phyloP scores from a whole-genome alignment of 1,140 invertebrate species.

The Eulimnadia texana region DNA sequence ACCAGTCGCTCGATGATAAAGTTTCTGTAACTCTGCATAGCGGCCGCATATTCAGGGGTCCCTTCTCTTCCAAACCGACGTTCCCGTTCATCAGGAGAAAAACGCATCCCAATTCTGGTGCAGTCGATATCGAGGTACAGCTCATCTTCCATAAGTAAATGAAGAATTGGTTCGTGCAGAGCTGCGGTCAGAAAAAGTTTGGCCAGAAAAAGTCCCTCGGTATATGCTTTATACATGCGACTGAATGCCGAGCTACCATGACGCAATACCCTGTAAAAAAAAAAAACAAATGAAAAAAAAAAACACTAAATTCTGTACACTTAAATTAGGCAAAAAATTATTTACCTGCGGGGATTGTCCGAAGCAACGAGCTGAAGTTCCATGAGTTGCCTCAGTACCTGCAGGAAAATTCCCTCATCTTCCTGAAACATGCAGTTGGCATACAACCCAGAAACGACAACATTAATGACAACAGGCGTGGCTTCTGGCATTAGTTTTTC shows the following conservation, averaged over 20 bases:
- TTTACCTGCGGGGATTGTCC: conserved; percentile 62
- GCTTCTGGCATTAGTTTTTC: conserved; percentile 47
- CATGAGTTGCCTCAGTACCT: conserved; percentile 63
- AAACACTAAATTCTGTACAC: conserved; percentile 10
- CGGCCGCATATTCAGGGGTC: conserved; percentile 45
- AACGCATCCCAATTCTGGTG: conserved; percentile 62
- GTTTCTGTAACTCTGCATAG: conserved; percentile 51
- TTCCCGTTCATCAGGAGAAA: conserved; percentile 48
- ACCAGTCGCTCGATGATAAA: conserved; percentile 68
- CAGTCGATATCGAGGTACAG: conserved; percentile 85
- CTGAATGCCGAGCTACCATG: conserved; percentile 78
- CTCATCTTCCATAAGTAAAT: conserved; percentile 83
- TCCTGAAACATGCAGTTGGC: conserved; percentile 61
- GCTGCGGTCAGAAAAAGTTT: conserved; percentile 86
- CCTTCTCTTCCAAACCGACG: conserved; percentile 66
- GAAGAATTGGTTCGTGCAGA: conserved; percentile 78
- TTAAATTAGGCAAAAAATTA: conserved; percentile 5
- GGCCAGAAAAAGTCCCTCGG: conserved; percentile 77
- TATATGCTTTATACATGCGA: conserved; percentile 73
- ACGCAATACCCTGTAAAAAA: conserved; percentile 44
- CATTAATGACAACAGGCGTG: conserved; percentile 49
- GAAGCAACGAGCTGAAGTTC: conserved; percentile 63
- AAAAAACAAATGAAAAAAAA: background rate
- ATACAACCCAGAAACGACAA: conserved; percentile 67
- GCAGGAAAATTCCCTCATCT: conserved; percentile 63